A percentile compares a stretch with the other conserved stretches of the same genome.
phyloP scores from a whole-genome alignment of 2,888 invertebrate species.

The Melikaiella ostensackeni region DNA sequence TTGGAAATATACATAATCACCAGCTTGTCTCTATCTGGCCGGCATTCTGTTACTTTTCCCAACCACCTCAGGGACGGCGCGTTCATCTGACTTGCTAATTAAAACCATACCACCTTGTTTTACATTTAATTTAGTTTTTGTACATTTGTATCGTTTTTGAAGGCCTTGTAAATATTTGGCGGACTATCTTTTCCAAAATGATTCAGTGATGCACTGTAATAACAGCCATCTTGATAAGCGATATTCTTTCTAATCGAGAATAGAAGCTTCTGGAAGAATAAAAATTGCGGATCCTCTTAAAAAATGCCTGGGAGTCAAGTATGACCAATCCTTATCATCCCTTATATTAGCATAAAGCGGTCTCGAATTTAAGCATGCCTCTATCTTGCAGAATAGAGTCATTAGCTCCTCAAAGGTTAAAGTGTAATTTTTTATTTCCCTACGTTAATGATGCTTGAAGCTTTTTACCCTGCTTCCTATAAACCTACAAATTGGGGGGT shows the following conservation, averaged over 20 bases:
- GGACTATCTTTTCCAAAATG: constrained; percentile 10
- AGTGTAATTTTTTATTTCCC: neutral
- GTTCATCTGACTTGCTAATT: neutral
- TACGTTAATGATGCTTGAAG: constrained; percentile 19
- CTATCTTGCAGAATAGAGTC: constrained; percentile 9
- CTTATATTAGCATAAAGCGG: neutral
- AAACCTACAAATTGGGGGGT: constrained; percentile 31
- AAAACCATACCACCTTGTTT: neutral
- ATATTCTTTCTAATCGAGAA: no score
- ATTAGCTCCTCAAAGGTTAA: constrained; percentile 34
- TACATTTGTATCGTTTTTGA: constrained; percentile 29
- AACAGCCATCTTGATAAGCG: constrained; percentile 20
- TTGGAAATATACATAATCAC: neutral
- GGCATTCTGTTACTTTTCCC: neutral
- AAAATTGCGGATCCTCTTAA: no score
- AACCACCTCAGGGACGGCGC: neutral
- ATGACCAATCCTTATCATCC: neutral
- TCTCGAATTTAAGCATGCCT: constrained; percentile 7
- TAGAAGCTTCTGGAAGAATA: no score
- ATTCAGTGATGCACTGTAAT: neutral
- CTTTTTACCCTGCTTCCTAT: constrained; percentile 34
- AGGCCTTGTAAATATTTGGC: constrained; percentile 1
- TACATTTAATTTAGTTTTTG: constrained; percentile 13
- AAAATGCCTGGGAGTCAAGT: neutral
- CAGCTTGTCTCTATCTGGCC: neutral